A percentile compares a stretch with the other conserved stretches of the same genome.
Conservation (phyloP, 1,140 invertebrate genomes). For the Sarcophaga peregrina region DNA sequence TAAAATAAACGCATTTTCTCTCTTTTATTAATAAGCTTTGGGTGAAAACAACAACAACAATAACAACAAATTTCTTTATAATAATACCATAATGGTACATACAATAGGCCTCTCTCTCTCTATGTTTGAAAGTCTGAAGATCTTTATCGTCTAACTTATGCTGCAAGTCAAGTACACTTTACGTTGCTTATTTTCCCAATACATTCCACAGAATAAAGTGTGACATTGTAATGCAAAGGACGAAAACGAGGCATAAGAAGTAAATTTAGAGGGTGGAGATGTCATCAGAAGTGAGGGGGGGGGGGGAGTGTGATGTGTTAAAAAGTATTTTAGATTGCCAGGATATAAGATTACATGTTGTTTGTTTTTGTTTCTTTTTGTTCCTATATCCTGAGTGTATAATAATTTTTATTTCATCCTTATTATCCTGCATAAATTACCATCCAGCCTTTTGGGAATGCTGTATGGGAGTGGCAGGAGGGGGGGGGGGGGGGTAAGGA, state of each 20-base stretch:
- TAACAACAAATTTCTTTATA: neutral
- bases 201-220: neutral
- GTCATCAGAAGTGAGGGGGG: neutral
- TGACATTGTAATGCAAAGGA: neutral
- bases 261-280: too few species aligned
- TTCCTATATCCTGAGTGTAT: neutral
- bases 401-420: neutral
- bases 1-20: neutral
- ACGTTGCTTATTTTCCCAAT: neutral
- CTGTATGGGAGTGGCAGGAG: neutral
- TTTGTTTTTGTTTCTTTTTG: too few species aligned
- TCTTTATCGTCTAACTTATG: neutral
- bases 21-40: constrained; percentile 16
- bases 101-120: too few species aligned
- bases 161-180: constrained; percentile 3
- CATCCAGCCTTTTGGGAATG: neutral
- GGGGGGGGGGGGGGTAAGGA: neutral
- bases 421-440: neutral
- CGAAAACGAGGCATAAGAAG: neutral
- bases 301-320: neutral
- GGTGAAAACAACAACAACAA: neutral
- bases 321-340: neutral
- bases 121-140: neutral
- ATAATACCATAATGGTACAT: too few species aligned
- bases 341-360: neutral